Evolutionary conservation across 2,888 invertebrate genomes (phyloP), one percentile per base, ranked within the genome.

Genomic region (Furcula furcula): DNA sequence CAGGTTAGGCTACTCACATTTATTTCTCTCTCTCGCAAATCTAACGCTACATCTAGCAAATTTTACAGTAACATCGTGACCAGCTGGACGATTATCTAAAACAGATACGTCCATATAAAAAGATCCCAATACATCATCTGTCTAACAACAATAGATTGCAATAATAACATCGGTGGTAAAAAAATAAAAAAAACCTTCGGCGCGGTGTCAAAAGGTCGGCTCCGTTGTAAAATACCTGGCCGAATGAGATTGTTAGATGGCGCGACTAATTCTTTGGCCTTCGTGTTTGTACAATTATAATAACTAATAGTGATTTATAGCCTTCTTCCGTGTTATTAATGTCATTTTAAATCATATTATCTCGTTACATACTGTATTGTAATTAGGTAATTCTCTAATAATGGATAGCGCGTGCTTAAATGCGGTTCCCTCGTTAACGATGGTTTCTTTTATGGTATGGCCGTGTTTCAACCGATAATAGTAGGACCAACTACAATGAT

Each of bases 41-140:
- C 25, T 5, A 7, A 12, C 7, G 15, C n/a, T 29, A 43, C 31
- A 32, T 32, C 41, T 38, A 46, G 31, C 16, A 26, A n/a, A 36
- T 30, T 21, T 40, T 34, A 38, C 32, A 36, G 38, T 35, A 40
- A 41, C 38, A 28, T 58, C 51, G 56, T 59, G 58, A 52, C 53
- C 56, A 52, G 46, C 46, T 52, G 41, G 36, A n/a, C 43, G 55
- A 55, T 58, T 58, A 58, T 57, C 56, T 46, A 37, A 57, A 56
- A 55, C 44, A 62, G 59, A 66, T 58, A 49, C 31, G 48, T n/a
- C 52, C 31, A 32, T 43, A 46, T 42, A 61, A 56, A 65, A 65
- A 62, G 38, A 61, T 46, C 39, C n/a, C 51, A 67, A 72, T 74
- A 66, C 41, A 75, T 76, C 65, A 75, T 63, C 49, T 44, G 50